A percentile compares a stretch with the other conserved stretches of the same genome.
These are phyloP conservation scores for Fragum sueziense DNA, from an alignment of 2,888 invertebrate species.

Conservation along the genomic window DNA sequence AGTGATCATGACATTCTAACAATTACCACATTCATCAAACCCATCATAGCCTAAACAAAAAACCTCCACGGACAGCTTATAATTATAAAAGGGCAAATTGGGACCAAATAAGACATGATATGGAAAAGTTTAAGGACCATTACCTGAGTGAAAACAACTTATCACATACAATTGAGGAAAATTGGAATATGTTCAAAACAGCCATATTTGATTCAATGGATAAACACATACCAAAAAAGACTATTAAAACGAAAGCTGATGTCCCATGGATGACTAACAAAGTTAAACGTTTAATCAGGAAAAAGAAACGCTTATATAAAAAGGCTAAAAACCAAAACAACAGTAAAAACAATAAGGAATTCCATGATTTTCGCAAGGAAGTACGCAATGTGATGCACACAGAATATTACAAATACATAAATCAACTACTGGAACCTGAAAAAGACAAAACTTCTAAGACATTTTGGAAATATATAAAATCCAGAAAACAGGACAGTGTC, in stretches of 20 bases:
- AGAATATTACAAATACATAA: slow-evolving; percentile 26
- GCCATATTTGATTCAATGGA: too few relatives aligned
- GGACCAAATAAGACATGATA: too few relatives aligned
- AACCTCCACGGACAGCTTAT: slow-evolving; percentile 5
- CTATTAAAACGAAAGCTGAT: slow-evolving; percentile 28
- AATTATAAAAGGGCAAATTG: slow-evolving; percentile 26
- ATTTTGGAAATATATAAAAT: slow-evolving; percentile 31
- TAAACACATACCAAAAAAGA: too few relatives aligned
- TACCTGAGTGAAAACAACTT: neutral
- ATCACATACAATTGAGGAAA: neutral
- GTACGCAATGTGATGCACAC: slow-evolving; percentile 32
- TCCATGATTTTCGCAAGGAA: slow-evolving; percentile 17
- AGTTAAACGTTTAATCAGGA: slow-evolving; percentile 10
- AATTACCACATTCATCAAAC: neutral
- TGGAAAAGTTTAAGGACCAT: neutral
- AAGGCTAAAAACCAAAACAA: too few relatives aligned
- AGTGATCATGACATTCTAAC: slow-evolving; percentile 28
- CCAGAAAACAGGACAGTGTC: slow-evolving; percentile 19
- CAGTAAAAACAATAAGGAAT: slow-evolving; percentile 2
- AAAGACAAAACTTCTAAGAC: slow-evolving; percentile 14
- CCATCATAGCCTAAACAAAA: neutral
- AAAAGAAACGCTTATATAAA: too few relatives aligned
- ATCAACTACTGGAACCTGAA: slow-evolving; percentile 26
- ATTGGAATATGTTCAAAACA: too few relatives aligned
- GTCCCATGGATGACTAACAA: slow-evolving; percentile 8